Evolutionary conservation across 2,888 invertebrate genomes (phyloP).

Genomic region (Dynastes hyllus): DNA sequence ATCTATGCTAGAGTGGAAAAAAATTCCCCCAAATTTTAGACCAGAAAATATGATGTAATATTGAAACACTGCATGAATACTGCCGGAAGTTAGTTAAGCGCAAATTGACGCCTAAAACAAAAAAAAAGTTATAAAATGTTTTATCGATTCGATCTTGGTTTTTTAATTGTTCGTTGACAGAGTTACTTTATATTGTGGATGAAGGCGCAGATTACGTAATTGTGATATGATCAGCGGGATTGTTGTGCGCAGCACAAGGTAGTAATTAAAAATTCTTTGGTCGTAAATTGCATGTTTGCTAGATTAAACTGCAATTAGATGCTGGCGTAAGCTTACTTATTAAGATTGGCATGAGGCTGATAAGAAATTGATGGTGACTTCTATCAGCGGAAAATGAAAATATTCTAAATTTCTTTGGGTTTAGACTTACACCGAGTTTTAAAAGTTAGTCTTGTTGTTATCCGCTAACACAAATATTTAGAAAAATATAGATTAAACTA

Average conservation of each 20-base stretch:
- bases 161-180: not conserved
- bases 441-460: no score
- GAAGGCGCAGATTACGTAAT: constrained; percentile 13
- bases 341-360: not conserved
- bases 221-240: constrained; percentile 15
- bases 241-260: not conserved
- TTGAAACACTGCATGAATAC: not conserved
- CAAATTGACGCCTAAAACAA: not conserved
- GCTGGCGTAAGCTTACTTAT: not conserved
- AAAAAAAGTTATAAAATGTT: not conserved
- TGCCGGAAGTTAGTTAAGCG: not conserved
- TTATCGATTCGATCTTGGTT: constrained; percentile 2
- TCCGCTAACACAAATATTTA: no score
- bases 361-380: no score
- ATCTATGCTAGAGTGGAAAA: no score
- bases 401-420: no score
- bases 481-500: no score
- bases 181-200: not conserved
- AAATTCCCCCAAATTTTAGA: no score
- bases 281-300: constrained; percentile 21
- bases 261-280: constrained; percentile 33
- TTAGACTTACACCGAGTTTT: no score
- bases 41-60: no score
- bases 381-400: no score
- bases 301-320: constrained; percentile 26